Base-by-base conservation (phyloP, 2,888 invertebrate genomes). In the Bedellia somnulentella region DNA sequence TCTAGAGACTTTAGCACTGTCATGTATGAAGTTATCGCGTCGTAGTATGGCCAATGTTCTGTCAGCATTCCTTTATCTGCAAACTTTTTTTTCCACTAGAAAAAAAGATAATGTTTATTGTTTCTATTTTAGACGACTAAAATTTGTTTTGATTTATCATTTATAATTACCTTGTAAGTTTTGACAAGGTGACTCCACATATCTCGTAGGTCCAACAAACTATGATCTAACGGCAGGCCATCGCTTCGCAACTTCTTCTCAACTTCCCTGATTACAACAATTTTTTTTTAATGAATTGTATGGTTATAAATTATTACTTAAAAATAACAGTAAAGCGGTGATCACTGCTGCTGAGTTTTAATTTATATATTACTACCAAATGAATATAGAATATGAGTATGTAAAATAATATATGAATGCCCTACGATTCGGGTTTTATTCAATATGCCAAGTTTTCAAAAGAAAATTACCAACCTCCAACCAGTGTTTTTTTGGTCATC, bases 81-180 rank as follows among this genome's bases (percentile, higher is more conserved):
- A 38, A 71, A 73, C 47, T 71, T 73, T 16, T 47, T 50, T 50
- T 75, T 73, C 73, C 71, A 71, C 73, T 75, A 45, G 9, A 57
- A 61, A n/a, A 1, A 61, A 11, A 1, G 27, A 26, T 6, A 11
- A 28, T 4, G 21, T 5, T 28, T 10, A 5, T 18, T 18, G 4
- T 17, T 11, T 11, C 28, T 28, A 11, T 24, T 24, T 8, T 6
- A 24, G 24, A 24, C 2, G 9, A 5, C 15, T 14, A 14, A 26
- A 2, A 15, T 9, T 2, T 13, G 6, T 3, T 6, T 6, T 27
- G 5, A 27, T 9, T 24, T n/a, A 5, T n/a, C 6, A 24, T 3
- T n/a, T 29, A 15, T 25, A 24, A 14, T 50, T 52, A 73, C 75
- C 64, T 45, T 60, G 36, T 50, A 73, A 2, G 63, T 68, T 46